Evolutionary conservation across 2,113 vertebrate species (phyloP), one percentile per base, ranked within the genome.

Genomic region (Lycaon pictus): DNA sequence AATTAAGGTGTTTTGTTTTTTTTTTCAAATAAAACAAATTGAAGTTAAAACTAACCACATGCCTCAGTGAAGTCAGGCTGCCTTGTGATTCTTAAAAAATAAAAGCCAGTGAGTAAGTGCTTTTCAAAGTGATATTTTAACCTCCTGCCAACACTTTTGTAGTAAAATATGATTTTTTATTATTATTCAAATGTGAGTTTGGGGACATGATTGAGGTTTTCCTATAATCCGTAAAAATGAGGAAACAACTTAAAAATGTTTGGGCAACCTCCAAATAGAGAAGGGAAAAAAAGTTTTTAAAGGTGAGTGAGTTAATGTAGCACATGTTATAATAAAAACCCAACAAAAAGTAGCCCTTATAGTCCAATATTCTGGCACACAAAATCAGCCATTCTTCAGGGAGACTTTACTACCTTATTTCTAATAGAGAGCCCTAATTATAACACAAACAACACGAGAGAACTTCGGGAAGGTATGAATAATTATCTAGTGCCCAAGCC

Each of bases 201-300:
- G 95, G 98, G 98, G 98, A 98, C 97, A 72, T 98, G 98, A 98
- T 95, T 98, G 98, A 97, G 65, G 56, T 98, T 98, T 98, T 98
- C 97, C 95, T 98, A 95, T 96, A 98, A 95, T 98, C 97, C 86
- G 98, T 98, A 98, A 99, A 98, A 98, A 84, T 63, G 94, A 97
- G 98, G 96, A 98, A 99, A 98, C 98, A 98, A 97, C 96, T 93
- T 98, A 88, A 97, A 98, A 99, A 97, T 98, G 89, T 98, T 98
- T 98, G 97, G 74, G 79, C 98, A 98, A 97, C 98, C 93, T 98
- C 96, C 97, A 97, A 95, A 97, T 87, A 76, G 96, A 79, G 67
- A 35, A 32, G 77, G 88, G 13, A 88, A 80, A 97, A 96, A 97
- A 96, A 84, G 65, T 87, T 98, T 98, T 98, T 98, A 98, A 98